Evolutionary conservation across 2,888 invertebrate species (phyloP).

Genomic region (Corythucha ciliata): DNA sequence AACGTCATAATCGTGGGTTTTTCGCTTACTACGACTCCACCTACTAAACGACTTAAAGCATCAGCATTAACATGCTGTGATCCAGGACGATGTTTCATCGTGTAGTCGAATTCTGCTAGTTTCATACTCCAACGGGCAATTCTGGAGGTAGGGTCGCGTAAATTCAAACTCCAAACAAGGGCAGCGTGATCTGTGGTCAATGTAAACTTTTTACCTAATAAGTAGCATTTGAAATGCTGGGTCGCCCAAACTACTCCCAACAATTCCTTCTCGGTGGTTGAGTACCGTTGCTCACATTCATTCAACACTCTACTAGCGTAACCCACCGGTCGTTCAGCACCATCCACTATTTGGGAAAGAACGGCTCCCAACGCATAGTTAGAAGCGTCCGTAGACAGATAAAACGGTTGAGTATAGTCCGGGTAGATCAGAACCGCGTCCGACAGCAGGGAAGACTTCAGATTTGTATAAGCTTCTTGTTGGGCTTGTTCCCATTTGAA

Average conservation of each 20-base stretch:
- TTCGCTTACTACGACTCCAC: background rate
- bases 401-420: background rate
- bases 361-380: slow-evolving; percentile 1
- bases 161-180: slow-evolving; percentile 38
- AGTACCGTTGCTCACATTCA: slow-evolving; percentile 1
- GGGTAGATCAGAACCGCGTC: slow-evolving; percentile 37
- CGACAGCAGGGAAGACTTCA: slow-evolving; percentile 23
- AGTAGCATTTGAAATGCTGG: slow-evolving; percentile 37
- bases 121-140: slow-evolving; percentile 39
- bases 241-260: slow-evolving; percentile 37
- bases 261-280: slow-evolving; percentile 7
- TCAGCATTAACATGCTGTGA: slow-evolving; percentile 25
- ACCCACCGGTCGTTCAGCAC: slow-evolving; percentile 3
- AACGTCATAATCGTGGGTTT: background rate
- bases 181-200: slow-evolving; percentile 42
- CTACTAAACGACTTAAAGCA: slow-evolving; percentile 16
- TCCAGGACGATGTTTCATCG: background rate
- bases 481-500: slow-evolving; percentile 31
- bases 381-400: slow-evolving; percentile 8
- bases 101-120: slow-evolving; percentile 34
- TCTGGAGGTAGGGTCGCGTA: slow-evolving; percentile 41
- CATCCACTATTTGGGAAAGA: slow-evolving; percentile 7
- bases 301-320: slow-evolving; percentile 15
- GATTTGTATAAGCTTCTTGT: slow-evolving; percentile 27
- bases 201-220: slow-evolving; percentile 39